Evolutionary conservation across 2,888 invertebrate genomes (phyloP).

Genomic region (Synanthedon tipuliformis): DNA sequence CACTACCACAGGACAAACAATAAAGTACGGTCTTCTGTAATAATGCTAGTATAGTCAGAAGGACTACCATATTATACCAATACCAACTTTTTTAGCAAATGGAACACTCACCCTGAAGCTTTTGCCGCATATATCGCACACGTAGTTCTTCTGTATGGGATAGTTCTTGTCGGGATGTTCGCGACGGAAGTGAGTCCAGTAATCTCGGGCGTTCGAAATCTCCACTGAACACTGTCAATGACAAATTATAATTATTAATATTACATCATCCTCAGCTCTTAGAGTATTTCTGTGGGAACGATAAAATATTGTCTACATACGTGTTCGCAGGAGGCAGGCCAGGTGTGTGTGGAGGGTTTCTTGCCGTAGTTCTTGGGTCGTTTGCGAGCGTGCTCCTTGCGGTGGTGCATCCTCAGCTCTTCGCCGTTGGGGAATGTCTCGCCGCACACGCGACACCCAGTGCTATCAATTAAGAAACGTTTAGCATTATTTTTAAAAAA

Average conservation of each 20-base stretch:
- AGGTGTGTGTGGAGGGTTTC: slow-evolving; percentile 24
- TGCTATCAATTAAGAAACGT: slow-evolving; percentile 18
- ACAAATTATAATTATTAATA: slow-evolving; percentile 1
- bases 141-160: slow-evolving; percentile 51
- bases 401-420: slow-evolving; percentile 41
- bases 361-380: slow-evolving; percentile 50
- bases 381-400: slow-evolving; percentile 37
- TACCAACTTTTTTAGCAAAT: no score
- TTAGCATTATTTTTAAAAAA: background rate
- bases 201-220: slow-evolving; percentile 43
- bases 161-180: slow-evolving; percentile 51
- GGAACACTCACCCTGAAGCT: slow-evolving; percentile 46
- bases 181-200: slow-evolving; percentile 55
- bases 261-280: slow-evolving; percentile 13
- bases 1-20: no score
- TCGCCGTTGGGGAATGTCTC: slow-evolving; percentile 35
- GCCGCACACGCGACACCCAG: slow-evolving; percentile 51
- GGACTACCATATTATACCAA: no score
- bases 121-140: slow-evolving; percentile 59
- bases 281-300: no score
- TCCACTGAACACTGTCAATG: slow-evolving; percentile 39
- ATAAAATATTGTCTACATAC: slow-evolving; percentile 21
- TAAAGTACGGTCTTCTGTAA: no score
- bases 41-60: no score
- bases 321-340: slow-evolving; percentile 44